Conservation (phyloP, 2,113 vertebrate genomes). For the Psettodes erumei region DNA sequence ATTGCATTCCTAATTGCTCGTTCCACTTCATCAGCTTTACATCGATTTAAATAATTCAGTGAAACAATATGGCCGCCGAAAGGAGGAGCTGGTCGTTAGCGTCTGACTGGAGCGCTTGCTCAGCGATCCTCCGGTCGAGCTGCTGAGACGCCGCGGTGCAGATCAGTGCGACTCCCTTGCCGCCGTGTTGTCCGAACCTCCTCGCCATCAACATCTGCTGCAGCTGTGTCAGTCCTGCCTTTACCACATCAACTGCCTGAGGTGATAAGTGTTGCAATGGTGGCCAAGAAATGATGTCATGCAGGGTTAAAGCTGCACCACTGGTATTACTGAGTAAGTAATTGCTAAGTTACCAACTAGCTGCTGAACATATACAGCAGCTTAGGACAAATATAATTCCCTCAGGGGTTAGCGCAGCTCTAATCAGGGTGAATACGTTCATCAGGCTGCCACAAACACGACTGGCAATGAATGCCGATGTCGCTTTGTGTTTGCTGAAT, state of each 20-base stretch:
- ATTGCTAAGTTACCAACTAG: too few relatives aligned
- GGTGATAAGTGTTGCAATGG: too few relatives aligned
- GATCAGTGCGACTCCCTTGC: slow-evolving; percentile 14
- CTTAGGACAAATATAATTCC: neutral
- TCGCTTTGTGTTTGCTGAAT: neutral
- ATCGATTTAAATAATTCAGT: slow-evolving; percentile 48
- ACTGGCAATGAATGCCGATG: neutral
- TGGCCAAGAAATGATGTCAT: too few relatives aligned
- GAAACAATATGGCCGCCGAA: slow-evolving; percentile 33
- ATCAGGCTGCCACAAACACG: neutral
- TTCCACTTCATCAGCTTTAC: slow-evolving; percentile 62
- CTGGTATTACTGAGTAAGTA: too few relatives aligned
- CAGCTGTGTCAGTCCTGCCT: too few relatives aligned
- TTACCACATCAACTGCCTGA: too few relatives aligned
- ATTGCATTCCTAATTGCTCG: slow-evolving; percentile 64
- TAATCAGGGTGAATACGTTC: neutral
- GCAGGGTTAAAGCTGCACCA: too few relatives aligned
- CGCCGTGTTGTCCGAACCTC: neutral
- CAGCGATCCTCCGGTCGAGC: neutral
- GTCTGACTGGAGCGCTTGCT: neutral
- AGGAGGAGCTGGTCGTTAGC: slow-evolving; percentile 21
- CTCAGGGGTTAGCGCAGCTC: neutral
- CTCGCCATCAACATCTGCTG: slow-evolving; percentile 9
- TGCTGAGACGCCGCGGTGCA: slow-evolving; percentile 2
- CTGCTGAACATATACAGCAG: neutral